Base-by-base conservation (phyloP, 2,888 invertebrate genomes). In the Synergus umbraculus region DNA sequence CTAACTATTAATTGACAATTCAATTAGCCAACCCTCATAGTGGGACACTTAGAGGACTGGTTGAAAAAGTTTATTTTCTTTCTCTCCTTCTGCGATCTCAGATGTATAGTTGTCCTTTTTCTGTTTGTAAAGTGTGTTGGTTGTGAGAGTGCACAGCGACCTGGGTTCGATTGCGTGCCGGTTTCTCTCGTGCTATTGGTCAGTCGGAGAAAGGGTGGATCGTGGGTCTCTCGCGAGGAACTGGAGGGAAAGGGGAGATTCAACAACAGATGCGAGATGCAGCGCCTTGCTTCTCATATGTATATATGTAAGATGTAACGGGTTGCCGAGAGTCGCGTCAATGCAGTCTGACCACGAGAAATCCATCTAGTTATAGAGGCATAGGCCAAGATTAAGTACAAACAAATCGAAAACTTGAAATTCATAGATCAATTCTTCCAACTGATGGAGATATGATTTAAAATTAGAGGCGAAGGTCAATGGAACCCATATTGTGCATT, bases 131-230 rank as follows among this genome's bases (percentile, higher is more conserved):
- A 73, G 73, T 73, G 49, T 41, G 49, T 81, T 77, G 79, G 66
- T 76, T 79, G 78, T 69, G 77, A 80, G 79, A 80, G 78, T 77
- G 81, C 44, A n/a, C 78, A 46, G 76, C 79, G 66, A 77, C 77
- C 81, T 78, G 79, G 82, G 78, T 81, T 83, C 79, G 79, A 81
- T 81, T 79, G 79, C 83, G 78, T 82, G 83, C 82, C 82, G 82
- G 83, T 83, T 83, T 83, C 83, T 80, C 73, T 80, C 79, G 78
- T 81, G 81, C 81, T 69, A 83, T 83, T 83, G 83, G 84, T 93
- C 93, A 93, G 93, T 93, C 93, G 93, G 81, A 82, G 84, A 83
- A 82, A 83, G 82, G 81, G 82, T 83, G 82, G 78, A 77, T 80
- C 81, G 77, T 64, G 81, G 73, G 67, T 10, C 54, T 77, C 49